Evolutionary conservation across 2,888 invertebrate species (phyloP).

Genomic region (Plemyria rubiginata): DNA sequence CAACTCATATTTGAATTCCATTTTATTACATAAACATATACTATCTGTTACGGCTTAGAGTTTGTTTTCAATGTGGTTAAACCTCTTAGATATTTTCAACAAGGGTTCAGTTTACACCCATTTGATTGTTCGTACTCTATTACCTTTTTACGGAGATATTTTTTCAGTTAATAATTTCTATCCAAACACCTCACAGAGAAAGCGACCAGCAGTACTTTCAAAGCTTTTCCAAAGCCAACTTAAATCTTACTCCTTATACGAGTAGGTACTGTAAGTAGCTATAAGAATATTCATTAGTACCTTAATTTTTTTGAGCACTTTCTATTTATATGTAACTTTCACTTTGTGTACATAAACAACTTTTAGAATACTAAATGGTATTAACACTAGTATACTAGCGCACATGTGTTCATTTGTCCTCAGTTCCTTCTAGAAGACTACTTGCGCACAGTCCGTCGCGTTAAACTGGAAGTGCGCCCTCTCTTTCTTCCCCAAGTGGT

Average conservation of each 20-base stretch:
- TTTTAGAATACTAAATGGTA: conserved; percentile 25
- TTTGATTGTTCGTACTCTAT: too few relatives aligned
- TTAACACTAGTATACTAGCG: too few relatives aligned
- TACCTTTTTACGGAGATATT: too few relatives aligned
- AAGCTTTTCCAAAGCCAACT: not conserved
- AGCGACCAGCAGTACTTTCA: too few relatives aligned
- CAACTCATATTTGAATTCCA: too few relatives aligned
- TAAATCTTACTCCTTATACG: conserved; percentile 22
- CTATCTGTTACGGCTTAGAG: too few relatives aligned
- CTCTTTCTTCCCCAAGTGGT: conserved; percentile 95
- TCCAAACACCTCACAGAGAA: too few relatives aligned
- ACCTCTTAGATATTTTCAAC: too few relatives aligned
- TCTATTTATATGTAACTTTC: conserved; percentile 40
- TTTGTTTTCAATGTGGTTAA: too few relatives aligned
- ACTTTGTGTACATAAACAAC: conserved; percentile 31
- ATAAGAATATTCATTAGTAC: conserved; percentile 41
- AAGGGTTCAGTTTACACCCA: too few relatives aligned
- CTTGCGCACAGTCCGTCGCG: conserved; percentile 88
- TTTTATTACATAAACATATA: too few relatives aligned
- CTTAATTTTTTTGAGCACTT: conserved; percentile 38
- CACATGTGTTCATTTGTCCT: not conserved
- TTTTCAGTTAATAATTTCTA: too few relatives aligned
- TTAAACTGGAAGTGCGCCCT: conserved; percentile 95
- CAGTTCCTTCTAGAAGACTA: conserved; percentile 92
- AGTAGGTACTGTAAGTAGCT: conserved; percentile 28